phyloP scores from a whole-genome alignment of 2,113 vertebrate species.

The Odocoileus virginianus region DNA sequence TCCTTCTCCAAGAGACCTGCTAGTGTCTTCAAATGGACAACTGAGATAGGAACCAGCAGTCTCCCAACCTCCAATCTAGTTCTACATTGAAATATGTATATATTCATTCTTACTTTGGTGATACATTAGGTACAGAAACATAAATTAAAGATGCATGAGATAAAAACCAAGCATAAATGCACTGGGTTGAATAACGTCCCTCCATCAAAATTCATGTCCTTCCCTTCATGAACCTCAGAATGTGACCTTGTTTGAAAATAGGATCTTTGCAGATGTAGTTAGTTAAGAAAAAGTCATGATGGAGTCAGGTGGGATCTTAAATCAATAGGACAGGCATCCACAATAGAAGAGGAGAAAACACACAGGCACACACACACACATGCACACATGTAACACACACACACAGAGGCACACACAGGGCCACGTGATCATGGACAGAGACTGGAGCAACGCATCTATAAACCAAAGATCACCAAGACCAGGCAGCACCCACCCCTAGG shows the following conservation, averaged over 20 bases:
- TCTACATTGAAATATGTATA: rapidly evolving
- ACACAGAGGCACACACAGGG: background rate
- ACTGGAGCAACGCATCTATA: background rate
- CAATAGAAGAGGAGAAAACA: background rate
- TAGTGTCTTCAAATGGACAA: background rate
- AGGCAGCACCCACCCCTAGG: background rate
- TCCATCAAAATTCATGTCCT: background rate
- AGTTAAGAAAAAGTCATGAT: background rate
- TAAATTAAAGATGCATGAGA: background rate
- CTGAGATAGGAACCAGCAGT: background rate
- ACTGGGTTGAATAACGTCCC: background rate
- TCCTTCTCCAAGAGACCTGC: background rate
- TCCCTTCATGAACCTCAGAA: background rate
- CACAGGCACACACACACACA: background rate
- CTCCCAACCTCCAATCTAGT: background rate
- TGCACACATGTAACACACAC: background rate
- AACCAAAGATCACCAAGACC: rapidly evolving
- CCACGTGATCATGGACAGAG: background rate
- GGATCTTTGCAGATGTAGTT: background rate
- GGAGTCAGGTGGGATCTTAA: background rate
- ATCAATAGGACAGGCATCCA: background rate
- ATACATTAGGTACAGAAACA: background rate
- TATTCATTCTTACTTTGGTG: background rate
- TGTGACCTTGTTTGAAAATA: background rate
- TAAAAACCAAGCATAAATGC: background rate